Percentiles rank a stretch among this genome's conserved stretches.
These are phyloP conservation scores for Poecilia wingei DNA, from an alignment of 2,797 vertebrate species.

Conservation along the genomic window DNA sequence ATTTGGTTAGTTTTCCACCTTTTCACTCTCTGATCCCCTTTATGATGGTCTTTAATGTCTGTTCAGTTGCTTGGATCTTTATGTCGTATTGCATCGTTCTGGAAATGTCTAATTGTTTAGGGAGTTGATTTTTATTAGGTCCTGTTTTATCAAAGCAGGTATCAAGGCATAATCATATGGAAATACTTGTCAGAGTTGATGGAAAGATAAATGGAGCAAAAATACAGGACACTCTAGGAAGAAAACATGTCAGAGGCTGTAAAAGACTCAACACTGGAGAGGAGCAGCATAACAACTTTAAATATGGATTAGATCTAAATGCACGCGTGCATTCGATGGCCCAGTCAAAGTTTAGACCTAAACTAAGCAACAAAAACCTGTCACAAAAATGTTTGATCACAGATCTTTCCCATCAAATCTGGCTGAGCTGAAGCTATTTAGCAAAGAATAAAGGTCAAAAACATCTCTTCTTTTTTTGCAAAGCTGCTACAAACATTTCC, in stretches of 20 bases:
- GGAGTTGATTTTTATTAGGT: not conserved
- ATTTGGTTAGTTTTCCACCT: not conserved
- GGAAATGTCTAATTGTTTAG: not conserved
- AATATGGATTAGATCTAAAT: too few species aligned
- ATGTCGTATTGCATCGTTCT: not conserved
- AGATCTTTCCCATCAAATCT: too few species aligned
- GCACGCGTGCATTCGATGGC: too few species aligned
- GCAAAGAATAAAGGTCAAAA: not conserved
- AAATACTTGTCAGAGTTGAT: not conserved
- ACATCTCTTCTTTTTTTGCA: not conserved
- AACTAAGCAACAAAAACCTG: not conserved
- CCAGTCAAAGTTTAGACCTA: not conserved
- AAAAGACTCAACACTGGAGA: too few species aligned
- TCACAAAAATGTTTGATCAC: too few species aligned
- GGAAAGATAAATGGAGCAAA: not conserved
- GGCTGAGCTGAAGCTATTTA: not conserved
- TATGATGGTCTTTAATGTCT: not conserved
- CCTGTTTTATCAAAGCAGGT: not conserved
- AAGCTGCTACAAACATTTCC: not conserved
- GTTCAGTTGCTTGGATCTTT: not conserved
- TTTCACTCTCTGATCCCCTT: too few species aligned
- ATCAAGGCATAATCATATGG: not conserved
- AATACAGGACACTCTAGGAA: not conserved
- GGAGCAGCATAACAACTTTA: too few species aligned
- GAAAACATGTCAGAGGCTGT: not conserved